Base-by-base conservation (phyloP, 2,888 invertebrate species). In the Chouioia cunea region DNA sequence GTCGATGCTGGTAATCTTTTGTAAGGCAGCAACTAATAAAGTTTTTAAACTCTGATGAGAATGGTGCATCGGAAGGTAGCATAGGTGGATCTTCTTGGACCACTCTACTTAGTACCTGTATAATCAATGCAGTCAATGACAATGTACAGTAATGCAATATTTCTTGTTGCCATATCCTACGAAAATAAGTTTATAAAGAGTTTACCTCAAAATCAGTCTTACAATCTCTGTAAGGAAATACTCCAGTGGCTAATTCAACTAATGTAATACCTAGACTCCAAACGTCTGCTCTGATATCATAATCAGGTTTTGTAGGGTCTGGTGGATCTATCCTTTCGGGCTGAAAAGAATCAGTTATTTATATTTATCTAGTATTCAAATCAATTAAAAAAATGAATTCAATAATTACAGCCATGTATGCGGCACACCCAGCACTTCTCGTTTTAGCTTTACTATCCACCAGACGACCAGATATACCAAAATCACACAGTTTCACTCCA, bases 371-470 rank as follows among this genome's bases (percentile, higher is more conserved):
- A 36, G 18, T 52, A 46, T 22, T 48, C 53, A 53, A 65, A 52
- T 54, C 8, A 6, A 47, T 56, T 18, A 18, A 16, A 74, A 10
- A 15, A 27, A 22, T 58, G 27, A 60, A 46, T 15, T 53, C 0
- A 57, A 52, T 70, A 67, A 23, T 90, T 86, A 97, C 97, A 80
- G 99, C 97, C 97, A 99, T 97, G 81, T 99, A 99, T 1, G 97
- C 98, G n/a, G 97, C 97, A 88, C 98, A 99, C 52, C 98, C 99
- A 2, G 97, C 97, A 85, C 96, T 97, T 82, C 97, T 89, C 20
- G 98, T 98, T 87, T 96, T 97, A 2, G 98, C 99, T 89, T 97
- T 97, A 59, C 98, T 99, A 88, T 99, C 98, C 46, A 99, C 98
- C 73, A 99, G 90, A 73, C 97, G 91, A 20, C 99, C 99, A 84